A percentile compares a stretch with the other conserved stretches of the same genome.
Conservation (phyloP, 2,113 vertebrate genomes). For the Urocynchramus pylzowi region DNA sequence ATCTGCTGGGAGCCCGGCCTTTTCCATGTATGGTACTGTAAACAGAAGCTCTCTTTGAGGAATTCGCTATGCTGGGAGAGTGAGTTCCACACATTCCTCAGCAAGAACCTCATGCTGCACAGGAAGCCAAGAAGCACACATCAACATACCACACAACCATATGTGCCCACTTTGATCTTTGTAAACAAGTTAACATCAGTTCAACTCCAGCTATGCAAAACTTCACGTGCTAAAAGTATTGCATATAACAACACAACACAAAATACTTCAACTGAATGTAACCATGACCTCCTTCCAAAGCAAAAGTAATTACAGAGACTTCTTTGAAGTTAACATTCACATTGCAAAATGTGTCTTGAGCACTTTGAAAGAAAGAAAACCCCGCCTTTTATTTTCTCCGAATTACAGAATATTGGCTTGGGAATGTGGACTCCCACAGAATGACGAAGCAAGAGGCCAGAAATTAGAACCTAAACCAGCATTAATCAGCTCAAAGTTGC, state of each 20-base stretch:
- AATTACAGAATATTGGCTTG: neutral
- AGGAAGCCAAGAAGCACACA: constrained; percentile 43
- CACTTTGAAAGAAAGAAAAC: neutral
- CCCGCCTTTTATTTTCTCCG: neutral
- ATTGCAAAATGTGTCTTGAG: neutral
- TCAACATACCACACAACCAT: neutral
- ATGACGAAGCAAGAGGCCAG: neutral
- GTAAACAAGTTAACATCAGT: neutral
- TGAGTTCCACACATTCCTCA: constrained; percentile 53
- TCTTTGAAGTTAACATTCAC: neutral
- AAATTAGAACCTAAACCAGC: neutral
- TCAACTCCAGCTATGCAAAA: neutral
- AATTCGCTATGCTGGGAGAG: constrained; percentile 19
- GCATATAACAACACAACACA: neutral
- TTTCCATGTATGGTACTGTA: constrained; percentile 51
- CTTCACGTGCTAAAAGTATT: neutral
- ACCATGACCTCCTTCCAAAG: neutral
- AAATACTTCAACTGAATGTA: neutral
- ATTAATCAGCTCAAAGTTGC: neutral
- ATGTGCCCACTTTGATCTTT: constrained; percentile 22
- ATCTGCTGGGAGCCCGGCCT: neutral
- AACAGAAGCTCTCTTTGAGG: constrained; percentile 57
- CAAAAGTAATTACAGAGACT: neutral
- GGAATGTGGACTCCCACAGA: neutral
- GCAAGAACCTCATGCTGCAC: constrained; percentile 19